A percentile compares a stretch with the other conserved stretches of the same genome.
phyloP scores from a whole-genome alignment of 1,140 invertebrate genomes.

The Lineus longissimus region DNA sequence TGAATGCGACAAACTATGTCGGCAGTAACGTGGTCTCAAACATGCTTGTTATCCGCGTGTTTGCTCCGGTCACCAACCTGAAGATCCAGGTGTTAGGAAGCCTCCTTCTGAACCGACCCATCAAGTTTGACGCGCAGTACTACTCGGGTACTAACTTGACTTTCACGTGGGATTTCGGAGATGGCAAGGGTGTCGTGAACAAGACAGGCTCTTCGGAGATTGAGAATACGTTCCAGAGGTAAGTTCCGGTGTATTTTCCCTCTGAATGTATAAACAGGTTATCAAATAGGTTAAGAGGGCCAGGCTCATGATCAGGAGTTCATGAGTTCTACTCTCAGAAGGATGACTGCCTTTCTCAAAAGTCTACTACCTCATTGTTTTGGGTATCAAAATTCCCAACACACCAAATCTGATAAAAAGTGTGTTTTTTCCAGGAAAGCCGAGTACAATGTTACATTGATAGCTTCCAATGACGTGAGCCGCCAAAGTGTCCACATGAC shows the following conservation, averaged over 20 bases:
- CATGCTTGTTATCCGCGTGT: slow-evolving; percentile 19
- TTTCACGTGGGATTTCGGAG: slow-evolving; percentile 34
- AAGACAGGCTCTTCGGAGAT: not conserved
- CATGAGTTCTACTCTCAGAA: too few species aligned
- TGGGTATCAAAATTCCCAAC: too few species aligned
- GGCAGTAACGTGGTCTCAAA: slow-evolving; percentile 19
- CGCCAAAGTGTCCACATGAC: slow-evolving; percentile 11
- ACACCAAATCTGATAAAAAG: too few species aligned
- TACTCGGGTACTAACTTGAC: slow-evolving; percentile 25
- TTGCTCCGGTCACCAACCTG: slow-evolving; percentile 16
- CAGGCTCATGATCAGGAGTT: too few species aligned
- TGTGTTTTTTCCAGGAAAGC: slow-evolving; percentile 25
- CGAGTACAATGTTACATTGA: slow-evolving; percentile 27
- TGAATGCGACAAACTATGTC: slow-evolving; percentile 23
- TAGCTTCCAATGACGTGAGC: slow-evolving; percentile 29
- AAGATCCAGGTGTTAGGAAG: slow-evolving; percentile 7
- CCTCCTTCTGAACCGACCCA: slow-evolving; percentile 13
- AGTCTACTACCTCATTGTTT: too few species aligned
- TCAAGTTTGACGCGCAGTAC: slow-evolving; percentile 20
- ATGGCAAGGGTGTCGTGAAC: slow-evolving; percentile 6
- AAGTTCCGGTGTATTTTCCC: too few species aligned
- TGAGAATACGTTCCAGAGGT: too few species aligned
- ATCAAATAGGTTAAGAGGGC: too few species aligned
- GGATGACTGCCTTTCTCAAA: too few species aligned
- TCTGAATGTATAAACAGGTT: too few species aligned